A percentile compares a stretch with the other conserved stretches of the same genome.
These are phyloP conservation scores for Ceratoteleas bidentatus DNA, from an alignment of 1,140 invertebrate genomes.

Conservation along the genomic window DNA sequence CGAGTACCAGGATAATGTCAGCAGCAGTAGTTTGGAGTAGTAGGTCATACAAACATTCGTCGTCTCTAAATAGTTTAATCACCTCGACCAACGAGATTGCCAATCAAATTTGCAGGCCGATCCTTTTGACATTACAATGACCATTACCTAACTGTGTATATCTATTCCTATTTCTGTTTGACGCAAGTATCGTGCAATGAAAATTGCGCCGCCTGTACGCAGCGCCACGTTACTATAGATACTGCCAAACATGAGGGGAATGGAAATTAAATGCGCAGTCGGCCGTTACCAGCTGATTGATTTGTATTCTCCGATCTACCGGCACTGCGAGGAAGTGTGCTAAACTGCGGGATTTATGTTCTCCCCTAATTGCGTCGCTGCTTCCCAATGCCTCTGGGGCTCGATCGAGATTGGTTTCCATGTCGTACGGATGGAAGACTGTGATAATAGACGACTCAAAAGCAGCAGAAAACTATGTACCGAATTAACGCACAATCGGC, in stretches of 20 bases:
- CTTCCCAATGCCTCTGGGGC: slow-evolving; percentile 66
- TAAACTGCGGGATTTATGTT: slow-evolving; percentile 81
- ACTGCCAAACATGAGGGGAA: slow-evolving; percentile 71
- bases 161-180: slow-evolving; percentile 56
- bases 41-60: neutral
- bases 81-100: neutral
- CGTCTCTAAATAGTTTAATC: slow-evolving; percentile 33
- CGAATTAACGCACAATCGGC: slow-evolving; percentile 54
- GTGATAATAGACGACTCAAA: slow-evolving; percentile 66
- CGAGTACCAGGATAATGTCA: neutral
- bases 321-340: slow-evolving; percentile 76
- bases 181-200: slow-evolving; percentile 55
- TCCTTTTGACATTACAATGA: slow-evolving; percentile 62
- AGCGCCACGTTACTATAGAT: slow-evolving; percentile 63
- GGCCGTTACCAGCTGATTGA: slow-evolving; percentile 80
- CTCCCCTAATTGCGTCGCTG: slow-evolving; percentile 78
- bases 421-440: slow-evolving; percentile 63
- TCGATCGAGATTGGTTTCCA: slow-evolving; percentile 71
- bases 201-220: slow-evolving; percentile 58
- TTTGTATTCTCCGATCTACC: slow-evolving; percentile 79
- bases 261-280: slow-evolving; percentile 81
- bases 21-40: neutral
- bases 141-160: slow-evolving; percentile 43
- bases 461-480: slow-evolving; percentile 61
- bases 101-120: slow-evolving; percentile 49